Conservation (phyloP, 2,888 invertebrate species). For the Cosmia pyralina region DNA sequence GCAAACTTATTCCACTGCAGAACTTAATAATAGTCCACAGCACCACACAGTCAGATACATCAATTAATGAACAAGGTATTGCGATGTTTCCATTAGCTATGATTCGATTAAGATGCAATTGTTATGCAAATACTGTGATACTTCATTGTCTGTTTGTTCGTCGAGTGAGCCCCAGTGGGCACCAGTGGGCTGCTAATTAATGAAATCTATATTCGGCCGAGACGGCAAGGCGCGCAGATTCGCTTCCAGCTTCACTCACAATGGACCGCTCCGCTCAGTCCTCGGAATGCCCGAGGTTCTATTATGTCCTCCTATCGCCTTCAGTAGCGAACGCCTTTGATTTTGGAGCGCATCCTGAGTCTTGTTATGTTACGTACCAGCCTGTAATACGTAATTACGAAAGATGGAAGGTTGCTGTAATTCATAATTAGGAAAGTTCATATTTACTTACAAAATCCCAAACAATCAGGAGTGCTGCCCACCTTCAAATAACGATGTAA, state of each 20-base stretch:
- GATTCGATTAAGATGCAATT: slow-evolving; percentile 72
- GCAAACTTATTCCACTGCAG: background rate
- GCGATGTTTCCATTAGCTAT: slow-evolving; percentile 68
- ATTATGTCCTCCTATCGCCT: slow-evolving; percentile 51
- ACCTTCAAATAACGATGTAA: slow-evolving; percentile 12
- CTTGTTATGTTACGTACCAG: too few relatives aligned
- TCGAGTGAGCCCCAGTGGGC: slow-evolving; percentile 64
- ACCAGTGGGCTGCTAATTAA: slow-evolving; percentile 72
- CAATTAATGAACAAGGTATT: slow-evolving; percentile 61
- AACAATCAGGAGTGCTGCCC: background rate
- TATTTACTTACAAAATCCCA: background rate
- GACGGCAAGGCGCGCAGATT: slow-evolving; percentile 56
- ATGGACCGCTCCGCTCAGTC: slow-evolving; percentile 54
- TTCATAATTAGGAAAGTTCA: background rate
- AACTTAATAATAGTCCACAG: slow-evolving; percentile 9
- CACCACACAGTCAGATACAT: slow-evolving; percentile 17
- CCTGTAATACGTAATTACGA: too few relatives aligned
- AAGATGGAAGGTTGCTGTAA: slow-evolving; percentile 5
- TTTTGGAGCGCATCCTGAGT: slow-evolving; percentile 47
- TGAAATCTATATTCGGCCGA: slow-evolving; percentile 72
- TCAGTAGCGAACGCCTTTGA: slow-evolving; percentile 48
- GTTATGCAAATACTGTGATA: slow-evolving; percentile 75
- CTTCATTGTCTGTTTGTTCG: slow-evolving; percentile 73
- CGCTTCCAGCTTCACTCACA: slow-evolving; percentile 59
- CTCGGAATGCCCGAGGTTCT: slow-evolving; percentile 37